Evolutionary conservation across 2,888 invertebrate genomes (phyloP).

Genomic region (Bursaphelenchus okinawaensis): DNA sequence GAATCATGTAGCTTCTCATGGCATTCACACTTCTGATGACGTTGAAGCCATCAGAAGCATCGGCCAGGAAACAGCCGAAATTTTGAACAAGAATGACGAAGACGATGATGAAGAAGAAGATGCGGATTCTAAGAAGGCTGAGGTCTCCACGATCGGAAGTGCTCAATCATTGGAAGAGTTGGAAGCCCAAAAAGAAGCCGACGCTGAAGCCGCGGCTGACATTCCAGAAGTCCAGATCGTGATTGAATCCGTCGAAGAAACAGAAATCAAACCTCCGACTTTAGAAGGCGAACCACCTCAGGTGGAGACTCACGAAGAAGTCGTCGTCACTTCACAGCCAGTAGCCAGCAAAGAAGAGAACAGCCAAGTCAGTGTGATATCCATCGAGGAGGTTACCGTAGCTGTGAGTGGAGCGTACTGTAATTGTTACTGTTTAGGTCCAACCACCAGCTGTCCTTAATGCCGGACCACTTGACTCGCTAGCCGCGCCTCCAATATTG

Average conservation of each 20-base stretch:
- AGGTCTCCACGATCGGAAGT: not conserved
- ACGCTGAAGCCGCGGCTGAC: too few species aligned
- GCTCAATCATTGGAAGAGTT: not conserved
- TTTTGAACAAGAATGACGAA: not conserved
- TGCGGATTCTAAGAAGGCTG: not conserved
- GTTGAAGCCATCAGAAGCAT: too few species aligned
- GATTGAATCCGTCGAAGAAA: not conserved
- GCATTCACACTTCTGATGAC: too few species aligned
- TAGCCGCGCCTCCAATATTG: too few species aligned
- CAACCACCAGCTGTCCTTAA: too few species aligned
- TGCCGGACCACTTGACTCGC: too few species aligned
- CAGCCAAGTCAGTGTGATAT: not conserved
- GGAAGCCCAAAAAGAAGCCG: not conserved
- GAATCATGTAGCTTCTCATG: too few species aligned
- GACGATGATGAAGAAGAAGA: not conserved
- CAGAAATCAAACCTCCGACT: not conserved
- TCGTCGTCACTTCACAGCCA: not conserved
- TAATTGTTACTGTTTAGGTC: too few species aligned
- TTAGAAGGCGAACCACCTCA: not conserved
- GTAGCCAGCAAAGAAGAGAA: not conserved
- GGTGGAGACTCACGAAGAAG: not conserved
- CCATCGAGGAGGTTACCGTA: not conserved
- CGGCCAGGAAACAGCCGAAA: too few species aligned
- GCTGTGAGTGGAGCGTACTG: not conserved
- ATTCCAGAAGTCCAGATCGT: not conserved